Base-by-base conservation (phyloP, 2,888 invertebrate genomes). In the Operophtera brumata region DNA sequence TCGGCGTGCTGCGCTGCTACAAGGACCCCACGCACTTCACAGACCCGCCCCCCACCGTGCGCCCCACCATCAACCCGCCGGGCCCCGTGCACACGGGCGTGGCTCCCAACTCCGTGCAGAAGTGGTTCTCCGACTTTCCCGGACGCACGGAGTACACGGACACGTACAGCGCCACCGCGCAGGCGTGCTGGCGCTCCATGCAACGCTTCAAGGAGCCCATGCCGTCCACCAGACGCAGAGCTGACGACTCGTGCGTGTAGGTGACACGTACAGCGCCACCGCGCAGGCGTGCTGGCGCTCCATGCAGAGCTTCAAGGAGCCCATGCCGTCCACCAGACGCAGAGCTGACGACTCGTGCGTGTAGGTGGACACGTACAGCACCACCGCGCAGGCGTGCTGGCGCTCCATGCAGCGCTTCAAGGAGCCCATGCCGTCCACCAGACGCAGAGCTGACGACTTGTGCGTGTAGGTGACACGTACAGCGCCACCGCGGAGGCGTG, bases 101-200 rank as follows among this genome's bases (percentile, higher is more conserved):
- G 0, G 56, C 85, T 10, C 93, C 93, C 0, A 78, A 85, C 42
- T 77, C 90, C 0, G 72, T 92, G 10, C 84, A 89, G 47, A 82
- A 86, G 13, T 93, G 91, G 90, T 91, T 90, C 61, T 77, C 85
- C 0, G 90, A 86, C n/a, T 91, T 79, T 65, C 92, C 92, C 0
- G 93, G 93, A 0, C 81, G 91, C 34, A 90, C 92, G 0, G 94
- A 94, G 67, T 94, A 94, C 62, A 84, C 84, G 84, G 93, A 93
- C 59, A 91, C 90, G 0, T 91, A 92, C 51, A 92, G 92, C 61
- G 91, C 92, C 32, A 74, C 91, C n/a, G 94, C 92, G 0, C 78
- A 92, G 48, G 90, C 91, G 1, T 91, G 92, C 56, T 91, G 92
- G 75, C 89, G 91, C 45, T 92, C 91, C 42, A 92, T 92, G 72